These are phyloP conservation scores for Ephydatia muelleri DNA, from an alignment of 37 sponge, comb jelly and placozoan genomes.

Conservation along the genomic window DNA sequence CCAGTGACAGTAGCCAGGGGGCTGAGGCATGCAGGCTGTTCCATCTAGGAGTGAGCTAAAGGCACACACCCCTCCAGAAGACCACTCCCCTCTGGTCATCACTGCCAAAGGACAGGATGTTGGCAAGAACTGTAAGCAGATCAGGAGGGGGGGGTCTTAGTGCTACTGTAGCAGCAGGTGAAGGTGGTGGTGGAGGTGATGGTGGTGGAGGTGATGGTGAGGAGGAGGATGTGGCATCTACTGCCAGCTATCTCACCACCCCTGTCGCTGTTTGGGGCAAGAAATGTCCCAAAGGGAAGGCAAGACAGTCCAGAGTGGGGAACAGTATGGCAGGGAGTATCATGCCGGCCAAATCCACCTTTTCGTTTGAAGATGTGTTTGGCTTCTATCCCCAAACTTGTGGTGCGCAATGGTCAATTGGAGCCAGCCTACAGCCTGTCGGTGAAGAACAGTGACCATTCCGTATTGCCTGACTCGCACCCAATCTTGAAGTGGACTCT, in stretches of 20 bases:
- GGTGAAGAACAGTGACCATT: constrained; percentile 14
- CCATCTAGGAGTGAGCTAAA: background rate
- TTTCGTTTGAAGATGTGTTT: constrained; percentile 23
- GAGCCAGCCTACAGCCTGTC: constrained; percentile 43
- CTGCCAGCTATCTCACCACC: too few relatives aligned
- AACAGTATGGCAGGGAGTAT: background rate
- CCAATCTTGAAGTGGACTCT: constrained; percentile 43
- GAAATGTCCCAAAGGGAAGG: background rate
- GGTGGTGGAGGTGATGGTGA: too few relatives aligned
- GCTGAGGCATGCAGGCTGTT: too few relatives aligned
- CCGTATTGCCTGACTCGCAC: constrained; percentile 25
- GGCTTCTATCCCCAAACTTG: constrained; percentile 25
- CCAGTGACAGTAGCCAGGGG: background rate
- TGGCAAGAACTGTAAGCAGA: too few relatives aligned
- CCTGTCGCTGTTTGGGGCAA: too few relatives aligned
- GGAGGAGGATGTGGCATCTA: too few relatives aligned
- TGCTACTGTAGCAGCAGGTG: too few relatives aligned
- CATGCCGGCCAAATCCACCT: background rate
- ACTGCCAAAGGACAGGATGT: too few relatives aligned
- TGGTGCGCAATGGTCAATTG: constrained; percentile 41
- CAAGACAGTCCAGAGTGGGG: background rate
- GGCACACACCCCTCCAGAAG: background rate
- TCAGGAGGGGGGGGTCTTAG: too few relatives aligned
- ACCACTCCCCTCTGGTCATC: background rate
- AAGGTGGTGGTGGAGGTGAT: too few relatives aligned